Evolutionary conservation across 2,797 vertebrate species (phyloP), one percentile per base, ranked within the genome.

Genomic region (Pelodytes ibericus): DNA sequence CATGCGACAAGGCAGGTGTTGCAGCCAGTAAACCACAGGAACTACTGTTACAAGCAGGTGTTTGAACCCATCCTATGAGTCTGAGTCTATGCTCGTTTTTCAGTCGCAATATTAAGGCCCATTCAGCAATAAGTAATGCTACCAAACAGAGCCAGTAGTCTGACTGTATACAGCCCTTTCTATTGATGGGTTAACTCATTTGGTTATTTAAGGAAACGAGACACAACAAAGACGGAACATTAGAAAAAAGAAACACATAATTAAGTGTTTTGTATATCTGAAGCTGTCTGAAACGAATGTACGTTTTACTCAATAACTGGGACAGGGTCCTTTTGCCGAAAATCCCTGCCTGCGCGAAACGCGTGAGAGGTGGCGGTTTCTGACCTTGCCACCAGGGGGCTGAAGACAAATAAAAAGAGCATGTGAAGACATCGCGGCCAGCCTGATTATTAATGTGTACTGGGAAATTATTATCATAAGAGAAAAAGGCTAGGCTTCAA

Each of bases 21-120:
- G 60, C 44, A 63, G 74, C 47, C 67, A 33, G 74, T 76, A 76
- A 76, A 56, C 66, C 74, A 71, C 66, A 76, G 67, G 67, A 71
- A 70, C 44, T 16, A 22, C 25, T 39, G 47, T 56, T 44, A 53
- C 30, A 5, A 24, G 29, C 74, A 71, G 74, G 74, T 76, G 74
- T 58, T 29, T 3, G 11, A 56, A 15, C 36, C 24, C 25, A 29
- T 22, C 29, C 25, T 68, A 20, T 59, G 13, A 25, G 60, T 7
- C 3, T 3, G 11, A 26, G 18, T 8, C 33, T 58, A 18, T 53
- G 29, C 36, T 44, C 33, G 13, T 49, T 26, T 57, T 33, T 69
- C 36, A 57, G 16, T 60, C 13, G 8, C 11, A 15, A 58, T 26
- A 27, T 11, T 27, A 11, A 15, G 4, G 4, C 15, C 10, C 27